Percentiles rank a stretch among this genome's conserved stretches.
phyloP scores from a whole-genome alignment of 2,113 vertebrate species.

The Semicossyphus pulcher region DNA sequence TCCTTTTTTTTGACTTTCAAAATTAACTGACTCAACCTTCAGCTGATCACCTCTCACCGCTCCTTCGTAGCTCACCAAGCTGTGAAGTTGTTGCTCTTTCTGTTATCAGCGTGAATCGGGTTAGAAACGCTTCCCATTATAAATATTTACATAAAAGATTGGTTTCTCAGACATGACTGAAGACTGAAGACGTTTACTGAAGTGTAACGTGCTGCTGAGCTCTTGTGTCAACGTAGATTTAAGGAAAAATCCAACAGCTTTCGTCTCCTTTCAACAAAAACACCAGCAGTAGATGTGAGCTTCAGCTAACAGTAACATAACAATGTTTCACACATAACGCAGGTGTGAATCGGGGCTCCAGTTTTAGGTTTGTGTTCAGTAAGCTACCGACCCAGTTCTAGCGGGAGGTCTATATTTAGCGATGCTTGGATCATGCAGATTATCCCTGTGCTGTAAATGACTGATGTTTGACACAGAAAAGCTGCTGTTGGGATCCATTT shows the following conservation, averaged over 20 bases:
- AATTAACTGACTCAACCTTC: background rate
- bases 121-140: background rate
- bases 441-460: slow-evolving; percentile 51
- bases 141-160: background rate
- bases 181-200: background rate
- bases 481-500: slow-evolving; percentile 43
- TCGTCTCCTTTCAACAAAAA: background rate
- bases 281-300: background rate
- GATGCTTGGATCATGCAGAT: slow-evolving; percentile 61
- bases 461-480: slow-evolving; percentile 61
- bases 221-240: background rate
- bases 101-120: no score
- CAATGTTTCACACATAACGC: background rate
- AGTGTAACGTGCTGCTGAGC: background rate
- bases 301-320: background rate
- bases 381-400: slow-evolving; percentile 47
- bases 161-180: background rate
- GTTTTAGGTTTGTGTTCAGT: slow-evolving; percentile 30
- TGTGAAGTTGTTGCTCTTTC: background rate
- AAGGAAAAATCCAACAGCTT: background rate
- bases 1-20: no score
- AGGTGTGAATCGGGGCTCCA: slow-evolving; percentile 14
- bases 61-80: background rate
- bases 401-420: slow-evolving; percentile 62
- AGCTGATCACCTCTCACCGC: background rate